phyloP scores from a whole-genome alignment of 1,140 invertebrate species.

The Oncopeltus fasciatus region DNA sequence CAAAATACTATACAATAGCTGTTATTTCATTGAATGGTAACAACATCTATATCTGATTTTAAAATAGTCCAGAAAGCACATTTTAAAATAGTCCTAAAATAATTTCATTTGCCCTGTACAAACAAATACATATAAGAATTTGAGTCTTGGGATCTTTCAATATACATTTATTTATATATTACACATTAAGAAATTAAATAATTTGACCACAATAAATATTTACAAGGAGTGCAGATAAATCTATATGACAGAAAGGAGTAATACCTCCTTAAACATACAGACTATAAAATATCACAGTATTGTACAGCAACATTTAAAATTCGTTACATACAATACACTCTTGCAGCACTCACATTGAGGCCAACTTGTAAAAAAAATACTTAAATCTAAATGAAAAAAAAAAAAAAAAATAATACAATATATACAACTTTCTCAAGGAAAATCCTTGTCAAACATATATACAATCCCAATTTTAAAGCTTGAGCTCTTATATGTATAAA shows the following conservation, averaged over 20 bases:
- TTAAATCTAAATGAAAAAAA: constrained; percentile 7
- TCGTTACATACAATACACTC: not conserved
- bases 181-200: not conserved
- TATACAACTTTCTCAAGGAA: constrained; percentile 4
- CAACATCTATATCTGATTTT: not conserved
- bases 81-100: not conserved
- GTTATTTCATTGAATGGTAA: not conserved
- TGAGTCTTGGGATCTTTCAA: constrained; percentile 1
- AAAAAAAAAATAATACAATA: constrained; percentile 8
- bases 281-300: constrained; percentile 1
- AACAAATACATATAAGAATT: not conserved
- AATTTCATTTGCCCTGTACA: not conserved
- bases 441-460: constrained; percentile 1
- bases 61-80: not conserved
- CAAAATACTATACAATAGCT: not conserved
- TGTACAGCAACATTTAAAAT: not conserved
- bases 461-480: constrained; percentile 6
- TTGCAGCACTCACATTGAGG: not conserved
- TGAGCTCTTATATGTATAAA: not conserved
- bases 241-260: not conserved
- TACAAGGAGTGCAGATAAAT: not conserved
- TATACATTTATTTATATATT: not conserved
- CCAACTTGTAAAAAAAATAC: constrained; percentile 3
- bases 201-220: not conserved
- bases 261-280: not conserved